Percentiles rank a stretch among this genome's conserved stretches.
Conservation (phyloP, 2,797 vertebrate genomes). For the Paedocypris micromegethes region DNA sequence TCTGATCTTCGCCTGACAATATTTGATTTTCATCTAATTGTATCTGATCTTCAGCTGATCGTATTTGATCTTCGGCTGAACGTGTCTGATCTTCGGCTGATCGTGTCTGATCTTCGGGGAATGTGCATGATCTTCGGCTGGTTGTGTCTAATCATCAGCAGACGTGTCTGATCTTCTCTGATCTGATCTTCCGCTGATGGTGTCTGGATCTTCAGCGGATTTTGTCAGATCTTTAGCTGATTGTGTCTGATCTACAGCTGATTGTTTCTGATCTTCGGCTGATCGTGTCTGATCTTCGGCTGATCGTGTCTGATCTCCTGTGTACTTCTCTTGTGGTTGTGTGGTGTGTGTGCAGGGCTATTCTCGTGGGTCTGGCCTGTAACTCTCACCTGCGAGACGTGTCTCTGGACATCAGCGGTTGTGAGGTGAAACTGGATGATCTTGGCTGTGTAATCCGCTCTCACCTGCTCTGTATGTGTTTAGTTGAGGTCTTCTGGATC, state of each 20-base stretch:
- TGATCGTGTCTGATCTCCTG: neutral
- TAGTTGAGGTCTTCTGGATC: conserved; percentile 91
- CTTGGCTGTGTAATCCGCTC: conserved; percentile 18
- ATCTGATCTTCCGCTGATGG: too few species aligned
- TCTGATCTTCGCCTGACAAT: too few species aligned
- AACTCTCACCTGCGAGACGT: conserved; percentile 89
- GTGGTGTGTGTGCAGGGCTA: conserved; percentile 67
- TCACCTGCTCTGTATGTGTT: conserved; percentile 36
- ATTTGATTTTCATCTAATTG: neutral
- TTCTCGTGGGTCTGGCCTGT: conserved; percentile 88
- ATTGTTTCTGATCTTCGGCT: neutral
- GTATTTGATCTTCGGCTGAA: neutral
- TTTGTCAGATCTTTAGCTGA: too few species aligned
- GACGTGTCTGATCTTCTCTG: too few species aligned
- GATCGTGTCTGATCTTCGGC: neutral
- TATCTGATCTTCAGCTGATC: neutral
- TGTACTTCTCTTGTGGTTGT: neutral
- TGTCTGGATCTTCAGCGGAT: too few species aligned
- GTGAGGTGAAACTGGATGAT: conserved; percentile 72
- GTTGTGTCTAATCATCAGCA: too few species aligned
- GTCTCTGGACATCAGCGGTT: conserved; percentile 90
- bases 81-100: neutral
- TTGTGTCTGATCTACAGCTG: neutral
- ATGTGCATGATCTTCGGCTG: too few species aligned
- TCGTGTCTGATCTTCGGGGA: neutral